These are phyloP conservation scores for Halcyon malimbica DNA, from an alignment of 2,113 vertebrate genomes.

Conservation along the genomic window DNA sequence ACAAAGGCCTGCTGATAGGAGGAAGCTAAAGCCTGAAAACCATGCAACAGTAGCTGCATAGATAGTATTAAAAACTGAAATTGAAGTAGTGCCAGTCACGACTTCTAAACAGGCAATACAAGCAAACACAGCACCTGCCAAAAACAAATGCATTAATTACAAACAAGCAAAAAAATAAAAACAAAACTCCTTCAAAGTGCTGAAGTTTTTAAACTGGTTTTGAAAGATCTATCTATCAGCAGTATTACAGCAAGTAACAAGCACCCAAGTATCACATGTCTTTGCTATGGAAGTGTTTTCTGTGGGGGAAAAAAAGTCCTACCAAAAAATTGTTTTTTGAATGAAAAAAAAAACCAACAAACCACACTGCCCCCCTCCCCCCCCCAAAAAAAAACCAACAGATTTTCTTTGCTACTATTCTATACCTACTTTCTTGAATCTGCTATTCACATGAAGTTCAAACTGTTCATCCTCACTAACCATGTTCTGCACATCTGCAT, in stretches of 20 bases:
- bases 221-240: not conserved
- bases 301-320: not conserved
- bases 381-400: too few relatives aligned
- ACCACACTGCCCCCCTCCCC: too few relatives aligned
- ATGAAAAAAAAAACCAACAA: not conserved
- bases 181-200: not conserved
- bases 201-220: not conserved
- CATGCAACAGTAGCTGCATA: slow-evolving; percentile 89
- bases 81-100: slow-evolving; percentile 71
- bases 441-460: not conserved
- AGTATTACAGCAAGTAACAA: not conserved
- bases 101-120: slow-evolving; percentile 88
- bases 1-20: slow-evolving; percentile 84
- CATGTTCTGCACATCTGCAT: not conserved
- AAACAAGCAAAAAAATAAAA: not conserved
- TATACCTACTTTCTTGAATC: not conserved
- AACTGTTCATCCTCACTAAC: not conserved
- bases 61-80: slow-evolving; percentile 80
- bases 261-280: not conserved
- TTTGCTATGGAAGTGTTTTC: not conserved
- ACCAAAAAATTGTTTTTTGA: not conserved
- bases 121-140: slow-evolving; percentile 90
- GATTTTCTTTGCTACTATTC: not conserved
- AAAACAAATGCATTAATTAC: slow-evolving; percentile 15
- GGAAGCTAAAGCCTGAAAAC: slow-evolving; percentile 89